A percentile compares a stretch with the other conserved stretches of the same genome.
These are phyloP conservation scores for Nycticorax nycticorax DNA, from an alignment of 2,113 vertebrate genomes.

Conservation along the genomic window DNA sequence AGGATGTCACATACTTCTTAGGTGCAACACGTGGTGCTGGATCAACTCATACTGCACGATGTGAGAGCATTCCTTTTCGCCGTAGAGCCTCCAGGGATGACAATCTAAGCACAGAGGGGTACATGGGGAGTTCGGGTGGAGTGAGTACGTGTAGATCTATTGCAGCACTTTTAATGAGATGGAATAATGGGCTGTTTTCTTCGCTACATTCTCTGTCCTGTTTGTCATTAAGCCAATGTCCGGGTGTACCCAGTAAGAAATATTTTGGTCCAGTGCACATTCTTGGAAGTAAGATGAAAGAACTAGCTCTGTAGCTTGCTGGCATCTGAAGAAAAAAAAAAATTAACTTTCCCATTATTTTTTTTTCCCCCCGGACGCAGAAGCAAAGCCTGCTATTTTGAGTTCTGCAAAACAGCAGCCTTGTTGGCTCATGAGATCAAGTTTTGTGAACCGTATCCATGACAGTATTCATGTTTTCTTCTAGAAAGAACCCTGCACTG, in stretches of 20 bases:
- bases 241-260: not conserved
- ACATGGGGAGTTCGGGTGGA: not conserved
- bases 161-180: not conserved
- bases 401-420: not conserved
- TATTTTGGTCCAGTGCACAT: not conserved
- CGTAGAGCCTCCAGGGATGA: not conserved
- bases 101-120: not conserved
- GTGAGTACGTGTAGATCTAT: fast-evolving
- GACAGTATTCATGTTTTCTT: not conserved
- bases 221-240: not conserved
- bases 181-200: not conserved
- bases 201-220: not conserved
- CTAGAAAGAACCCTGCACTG: not conserved
- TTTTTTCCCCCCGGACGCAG: not conserved
- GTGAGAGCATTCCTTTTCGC: not conserved
- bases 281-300: not conserved
- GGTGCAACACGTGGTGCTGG: not conserved
- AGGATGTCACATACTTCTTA: not conserved
- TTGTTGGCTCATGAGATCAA: not conserved
- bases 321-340: not conserved
- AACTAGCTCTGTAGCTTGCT: not conserved
- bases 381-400: not conserved
- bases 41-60: not conserved
- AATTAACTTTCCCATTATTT: fast-evolving
- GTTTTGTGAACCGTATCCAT: not conserved